Evolutionary conservation across 2,797 vertebrate species (phyloP).

Genomic region (Poecile montanus): DNA sequence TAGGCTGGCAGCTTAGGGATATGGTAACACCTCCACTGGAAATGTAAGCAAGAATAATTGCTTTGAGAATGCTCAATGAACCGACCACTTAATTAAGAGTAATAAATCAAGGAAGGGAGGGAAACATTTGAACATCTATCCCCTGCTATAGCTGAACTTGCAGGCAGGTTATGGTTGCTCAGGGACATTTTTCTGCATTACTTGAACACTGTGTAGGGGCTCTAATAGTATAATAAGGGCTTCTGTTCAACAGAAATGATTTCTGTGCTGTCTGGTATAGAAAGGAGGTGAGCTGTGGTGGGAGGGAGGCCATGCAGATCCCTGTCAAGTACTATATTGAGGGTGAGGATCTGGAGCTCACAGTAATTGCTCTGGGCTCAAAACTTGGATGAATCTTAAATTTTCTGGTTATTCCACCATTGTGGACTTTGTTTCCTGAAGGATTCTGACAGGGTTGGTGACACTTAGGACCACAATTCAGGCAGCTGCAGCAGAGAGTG

Average conservation of each 20-base stretch:
- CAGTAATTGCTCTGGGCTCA: not conserved
- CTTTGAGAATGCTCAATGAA: slow-evolving; percentile 36
- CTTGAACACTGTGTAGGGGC: not conserved
- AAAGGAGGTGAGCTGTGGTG: not conserved
- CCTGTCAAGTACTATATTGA: not conserved
- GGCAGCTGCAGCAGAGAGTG: accelerated
- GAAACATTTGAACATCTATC: slow-evolving; percentile 3
- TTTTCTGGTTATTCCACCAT: not conserved
- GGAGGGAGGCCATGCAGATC: not conserved
- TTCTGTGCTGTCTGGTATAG: not conserved
- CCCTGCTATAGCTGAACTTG: not conserved
- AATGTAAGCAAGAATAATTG: slow-evolving; percentile 51
- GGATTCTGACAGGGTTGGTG: not conserved
- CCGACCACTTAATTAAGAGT: slow-evolving; percentile 60
- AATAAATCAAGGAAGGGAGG: slow-evolving; percentile 53
- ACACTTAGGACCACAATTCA: not conserved
- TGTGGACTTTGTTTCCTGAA: not conserved
- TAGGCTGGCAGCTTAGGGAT: slow-evolving; percentile 18
- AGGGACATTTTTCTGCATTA: not conserved
- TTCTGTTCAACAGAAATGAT: not conserved
- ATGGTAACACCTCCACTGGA: slow-evolving; percentile 25
- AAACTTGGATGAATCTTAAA: not conserved
- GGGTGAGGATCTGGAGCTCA: not conserved
- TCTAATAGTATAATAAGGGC: not conserved
- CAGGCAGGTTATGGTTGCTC: not conserved